A percentile compares a stretch with the other conserved stretches of the same genome.
Conservation (phyloP, 2,888 invertebrate species). For the Apotomis capreana region DNA sequence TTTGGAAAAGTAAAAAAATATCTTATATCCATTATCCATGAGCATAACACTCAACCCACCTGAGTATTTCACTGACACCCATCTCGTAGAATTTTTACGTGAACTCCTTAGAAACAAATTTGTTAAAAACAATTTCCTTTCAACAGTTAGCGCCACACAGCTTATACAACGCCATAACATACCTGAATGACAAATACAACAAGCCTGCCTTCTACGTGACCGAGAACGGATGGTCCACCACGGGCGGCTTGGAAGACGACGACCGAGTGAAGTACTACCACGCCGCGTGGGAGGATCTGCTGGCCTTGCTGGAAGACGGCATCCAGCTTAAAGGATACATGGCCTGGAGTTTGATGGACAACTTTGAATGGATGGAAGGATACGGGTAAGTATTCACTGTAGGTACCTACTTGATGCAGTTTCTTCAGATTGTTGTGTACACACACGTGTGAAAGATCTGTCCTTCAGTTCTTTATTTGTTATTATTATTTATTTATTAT, state of each 20-base stretch:
- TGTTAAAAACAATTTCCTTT: constrained; percentile 3
- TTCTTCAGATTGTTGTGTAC: too few relatives aligned
- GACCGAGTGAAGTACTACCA: constrained; percentile 74
- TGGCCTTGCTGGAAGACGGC: constrained; percentile 73
- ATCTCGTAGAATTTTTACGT: too few relatives aligned
- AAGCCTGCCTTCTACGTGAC: constrained; percentile 82
- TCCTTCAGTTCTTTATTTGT: too few relatives aligned
- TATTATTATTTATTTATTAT: too few relatives aligned
- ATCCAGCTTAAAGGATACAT: constrained; percentile 81
- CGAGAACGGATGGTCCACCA: constrained; percentile 83
- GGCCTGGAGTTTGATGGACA: constrained; percentile 86
- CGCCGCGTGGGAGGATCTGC: constrained; percentile 68
- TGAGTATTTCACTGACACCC: too few relatives aligned
- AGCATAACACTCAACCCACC: too few relatives aligned
- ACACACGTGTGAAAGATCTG: too few relatives aligned
- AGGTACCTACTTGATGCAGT: too few relatives aligned
- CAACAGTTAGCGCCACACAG: constrained; percentile 82
- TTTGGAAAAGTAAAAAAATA: too few relatives aligned
- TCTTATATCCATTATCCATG: too few relatives aligned
- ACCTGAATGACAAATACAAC: constrained; percentile 75
- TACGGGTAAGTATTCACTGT: constrained; percentile 69
- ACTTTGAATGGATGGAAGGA: constrained; percentile 85
- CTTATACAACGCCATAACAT: constrained; percentile 79
- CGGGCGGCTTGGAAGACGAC: constrained; percentile 67
- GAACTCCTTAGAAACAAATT: too few relatives aligned